Conservation (phyloP, 2,888 invertebrate genomes). For the Augiades crinisus region DNA sequence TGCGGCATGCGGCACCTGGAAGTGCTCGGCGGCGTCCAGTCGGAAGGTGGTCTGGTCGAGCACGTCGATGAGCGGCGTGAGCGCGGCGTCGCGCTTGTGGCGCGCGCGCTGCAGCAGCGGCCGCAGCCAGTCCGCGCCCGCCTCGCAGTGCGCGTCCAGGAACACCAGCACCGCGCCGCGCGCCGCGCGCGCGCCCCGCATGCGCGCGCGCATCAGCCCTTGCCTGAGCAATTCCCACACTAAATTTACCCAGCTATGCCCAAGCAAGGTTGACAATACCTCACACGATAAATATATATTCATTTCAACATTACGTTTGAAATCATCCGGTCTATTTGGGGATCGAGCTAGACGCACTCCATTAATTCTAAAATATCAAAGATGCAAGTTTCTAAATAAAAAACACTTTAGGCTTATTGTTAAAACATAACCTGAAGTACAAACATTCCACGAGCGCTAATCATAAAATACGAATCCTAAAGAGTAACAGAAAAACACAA, state of each 20-base stretch:
- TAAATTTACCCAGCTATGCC: background rate
- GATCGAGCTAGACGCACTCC: too few relatives aligned
- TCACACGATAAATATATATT: background rate
- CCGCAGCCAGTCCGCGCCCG: constrained; percentile 89
- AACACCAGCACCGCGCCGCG: constrained; percentile 92
- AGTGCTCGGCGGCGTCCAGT: constrained; percentile 50
- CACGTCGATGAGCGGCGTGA: constrained; percentile 97
- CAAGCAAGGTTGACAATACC: background rate
- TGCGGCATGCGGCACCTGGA: constrained; percentile 59
- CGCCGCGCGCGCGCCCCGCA: constrained; percentile 91
- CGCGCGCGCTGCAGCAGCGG: constrained; percentile 86
- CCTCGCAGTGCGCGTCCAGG: constrained; percentile 96
- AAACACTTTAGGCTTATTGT: too few relatives aligned
- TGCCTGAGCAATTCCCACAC: too few relatives aligned
- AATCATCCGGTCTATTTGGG: too few relatives aligned
- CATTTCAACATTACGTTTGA: too few relatives aligned
- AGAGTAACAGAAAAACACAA: too few relatives aligned
- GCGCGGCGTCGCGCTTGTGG: constrained; percentile 87
- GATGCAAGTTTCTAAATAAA: too few relatives aligned
- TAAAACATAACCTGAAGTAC: too few relatives aligned
- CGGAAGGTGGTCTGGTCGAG: constrained; percentile 89
- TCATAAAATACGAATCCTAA: too few relatives aligned
- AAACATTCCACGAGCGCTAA: too few relatives aligned
- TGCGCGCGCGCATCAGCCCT: constrained; percentile 94
- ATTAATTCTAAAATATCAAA: too few relatives aligned